Conservation (phyloP, 2,888 invertebrate species). For the Belgica antarctica region DNA sequence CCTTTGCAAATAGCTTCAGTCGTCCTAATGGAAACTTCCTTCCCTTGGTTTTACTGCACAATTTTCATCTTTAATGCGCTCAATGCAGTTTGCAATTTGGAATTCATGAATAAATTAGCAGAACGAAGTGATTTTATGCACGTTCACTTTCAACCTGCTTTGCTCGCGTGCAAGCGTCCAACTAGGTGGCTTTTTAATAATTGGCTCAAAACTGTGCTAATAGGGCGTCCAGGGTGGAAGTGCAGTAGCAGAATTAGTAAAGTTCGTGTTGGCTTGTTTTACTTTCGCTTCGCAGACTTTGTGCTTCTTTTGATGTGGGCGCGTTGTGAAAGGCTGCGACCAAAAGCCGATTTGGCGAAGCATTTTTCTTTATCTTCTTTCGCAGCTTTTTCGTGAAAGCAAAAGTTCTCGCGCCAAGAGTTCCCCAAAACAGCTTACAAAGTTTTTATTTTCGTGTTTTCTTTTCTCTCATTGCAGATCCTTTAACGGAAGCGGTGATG, state of each 20-base stretch:
- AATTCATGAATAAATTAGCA: background rate
- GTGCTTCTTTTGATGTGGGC: background rate
- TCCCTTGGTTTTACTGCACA: slow-evolving; percentile 8
- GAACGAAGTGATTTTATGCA: background rate
- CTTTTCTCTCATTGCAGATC: background rate
- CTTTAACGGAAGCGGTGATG: background rate
- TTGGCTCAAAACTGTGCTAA: too few species aligned
- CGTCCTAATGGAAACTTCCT: background rate
- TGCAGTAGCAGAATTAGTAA: too few species aligned
- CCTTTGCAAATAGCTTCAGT: too few species aligned
- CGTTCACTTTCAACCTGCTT: background rate
- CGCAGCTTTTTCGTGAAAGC: too few species aligned
- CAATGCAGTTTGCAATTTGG: background rate
- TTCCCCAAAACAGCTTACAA: too few species aligned
- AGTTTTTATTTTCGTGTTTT: background rate
- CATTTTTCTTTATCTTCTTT: too few species aligned
- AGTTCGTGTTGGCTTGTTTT: too few species aligned
- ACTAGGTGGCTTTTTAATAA: background rate
- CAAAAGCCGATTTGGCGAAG: too few species aligned
- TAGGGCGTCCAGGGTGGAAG: too few species aligned
- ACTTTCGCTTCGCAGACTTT: background rate
- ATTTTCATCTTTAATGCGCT: background rate
- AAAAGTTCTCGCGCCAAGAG: too few species aligned
- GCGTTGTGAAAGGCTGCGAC: too few species aligned
- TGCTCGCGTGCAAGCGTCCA: background rate